Evolutionary conservation across 2,888 invertebrate species (phyloP).

Genomic region (Cyaniris semiargus): DNA sequence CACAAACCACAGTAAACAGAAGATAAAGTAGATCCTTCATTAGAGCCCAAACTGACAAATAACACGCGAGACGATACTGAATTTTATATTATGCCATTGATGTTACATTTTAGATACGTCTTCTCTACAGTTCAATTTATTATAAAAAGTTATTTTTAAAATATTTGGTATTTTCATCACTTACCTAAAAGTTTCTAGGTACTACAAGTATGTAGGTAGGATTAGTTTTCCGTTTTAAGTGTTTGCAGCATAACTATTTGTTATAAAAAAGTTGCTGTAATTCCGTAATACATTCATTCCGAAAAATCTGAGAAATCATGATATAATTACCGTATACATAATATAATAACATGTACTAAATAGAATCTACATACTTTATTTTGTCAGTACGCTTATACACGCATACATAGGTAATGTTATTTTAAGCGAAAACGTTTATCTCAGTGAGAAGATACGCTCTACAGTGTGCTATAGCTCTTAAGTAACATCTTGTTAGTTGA

Average conservation of each 20-base stretch:
- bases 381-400: background rate
- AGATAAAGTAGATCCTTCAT: constrained; percentile 3
- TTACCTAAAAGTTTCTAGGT: no score
- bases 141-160: no score
- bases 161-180: no score
- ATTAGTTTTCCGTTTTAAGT: background rate
- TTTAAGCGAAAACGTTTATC: background rate
- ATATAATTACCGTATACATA: no score
- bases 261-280: no score
- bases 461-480: background rate
- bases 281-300: no score
- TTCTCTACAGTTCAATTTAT: background rate
- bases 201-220: background rate
- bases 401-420: background rate
- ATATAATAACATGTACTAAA: background rate
- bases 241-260: no score
- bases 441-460: background rate
- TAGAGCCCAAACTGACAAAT: background rate
- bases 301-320: no score
- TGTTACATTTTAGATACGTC: background rate
- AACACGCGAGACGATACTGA: constrained; percentile 2
- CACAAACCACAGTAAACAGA: background rate
- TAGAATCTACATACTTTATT: background rate
- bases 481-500: constrained; percentile 16
- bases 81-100: background rate